Base-by-base conservation (phyloP, 2,797 vertebrate genomes). In the Alca torda region DNA sequence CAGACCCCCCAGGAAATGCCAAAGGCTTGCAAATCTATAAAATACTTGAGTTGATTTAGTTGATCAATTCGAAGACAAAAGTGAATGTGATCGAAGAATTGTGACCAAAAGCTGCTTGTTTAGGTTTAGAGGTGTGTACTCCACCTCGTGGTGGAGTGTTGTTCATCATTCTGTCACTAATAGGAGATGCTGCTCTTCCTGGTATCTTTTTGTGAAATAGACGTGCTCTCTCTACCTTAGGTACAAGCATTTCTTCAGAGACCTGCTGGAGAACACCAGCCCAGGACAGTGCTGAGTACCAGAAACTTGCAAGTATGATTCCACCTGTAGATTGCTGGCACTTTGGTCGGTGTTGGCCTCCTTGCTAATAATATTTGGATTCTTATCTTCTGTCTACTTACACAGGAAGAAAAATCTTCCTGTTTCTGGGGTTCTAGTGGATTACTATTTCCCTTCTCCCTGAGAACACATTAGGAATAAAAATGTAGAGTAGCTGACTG, bases 261-360 rank as follows among this genome's bases (percentile, higher is more conserved):
- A 99, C 92, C 93, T 99, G 97, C 95, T 98, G 68, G 98, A 99
- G 94, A 99, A 99, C 97, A 99, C 98, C 21, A 97, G 87, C 93
- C 98, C 98, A 75, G 98, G 98, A 98, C 85, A 96, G 96, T 90
- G 96, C 98, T 33, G 99, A 99, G 84, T 98, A 98, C 96, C 97
- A 98, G 23, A 98, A 98, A 96, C 98, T 99, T 90, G 98, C 98
- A 98, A 98, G 99, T 99, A 98, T 96, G 99, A 94, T 86, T 76
- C 10, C 3, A 51, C 19, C 11, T 75, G 5, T 39, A 75, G 56
- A 70, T 61, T 61, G 31, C 37, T 84, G 48, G 5, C 33, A 13
- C 24, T 79, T 79, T 24, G 21, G 53, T 70, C n/a, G 67, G 2
- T 26, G 16, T 88, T 63, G 59, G 20, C 28, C 13, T 63, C 20